phyloP scores from a whole-genome alignment of 2,888 invertebrate species.

The Scotopteryx bipunctaria region DNA sequence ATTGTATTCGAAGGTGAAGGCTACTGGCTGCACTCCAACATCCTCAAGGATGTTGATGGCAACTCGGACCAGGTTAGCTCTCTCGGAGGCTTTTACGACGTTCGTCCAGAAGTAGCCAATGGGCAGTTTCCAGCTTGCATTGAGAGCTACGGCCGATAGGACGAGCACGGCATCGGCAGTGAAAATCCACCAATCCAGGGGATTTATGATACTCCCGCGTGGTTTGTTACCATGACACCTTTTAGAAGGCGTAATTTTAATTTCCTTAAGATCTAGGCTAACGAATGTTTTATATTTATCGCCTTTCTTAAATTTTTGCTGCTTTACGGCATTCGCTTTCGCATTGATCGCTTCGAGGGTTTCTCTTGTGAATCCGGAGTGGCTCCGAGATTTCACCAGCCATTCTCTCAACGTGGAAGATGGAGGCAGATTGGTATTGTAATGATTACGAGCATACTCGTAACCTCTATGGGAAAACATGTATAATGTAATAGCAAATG shows the following conservation, averaged over 20 bases:
- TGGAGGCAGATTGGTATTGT: neutral
- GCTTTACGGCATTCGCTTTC: neutral
- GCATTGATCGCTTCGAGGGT: constrained; percentile 8
- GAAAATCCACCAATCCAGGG: neutral
- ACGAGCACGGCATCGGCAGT: constrained; percentile 1
- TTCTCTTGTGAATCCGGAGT: constrained; percentile 14
- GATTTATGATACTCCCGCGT: neutral
- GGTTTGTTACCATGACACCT: neutral
- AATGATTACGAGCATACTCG: constrained; percentile 4
- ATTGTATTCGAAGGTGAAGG: constrained; percentile 13
- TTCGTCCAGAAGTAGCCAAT: constrained; percentile 18
- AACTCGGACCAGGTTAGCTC: constrained; percentile 8
- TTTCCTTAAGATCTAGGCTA: constrained; percentile 9
- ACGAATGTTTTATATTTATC: neutral
- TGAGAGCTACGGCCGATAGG: constrained; percentile 11
- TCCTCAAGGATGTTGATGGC: constrained; percentile 9
- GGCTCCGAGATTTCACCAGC: constrained; percentile 2
- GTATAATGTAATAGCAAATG: constrained; percentile 9
- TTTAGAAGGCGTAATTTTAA: neutral
- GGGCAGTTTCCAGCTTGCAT: constrained; percentile 13
- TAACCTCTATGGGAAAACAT: constrained; percentile 15
- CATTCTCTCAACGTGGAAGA: neutral
- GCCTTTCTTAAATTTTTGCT: no score
- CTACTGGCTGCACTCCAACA: constrained; percentile 6
- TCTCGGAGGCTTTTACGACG: constrained; percentile 4